These are phyloP conservation scores for Tachypleus tridentatus DNA, from an alignment of 1,140 invertebrate genomes.

Conservation along the genomic window DNA sequence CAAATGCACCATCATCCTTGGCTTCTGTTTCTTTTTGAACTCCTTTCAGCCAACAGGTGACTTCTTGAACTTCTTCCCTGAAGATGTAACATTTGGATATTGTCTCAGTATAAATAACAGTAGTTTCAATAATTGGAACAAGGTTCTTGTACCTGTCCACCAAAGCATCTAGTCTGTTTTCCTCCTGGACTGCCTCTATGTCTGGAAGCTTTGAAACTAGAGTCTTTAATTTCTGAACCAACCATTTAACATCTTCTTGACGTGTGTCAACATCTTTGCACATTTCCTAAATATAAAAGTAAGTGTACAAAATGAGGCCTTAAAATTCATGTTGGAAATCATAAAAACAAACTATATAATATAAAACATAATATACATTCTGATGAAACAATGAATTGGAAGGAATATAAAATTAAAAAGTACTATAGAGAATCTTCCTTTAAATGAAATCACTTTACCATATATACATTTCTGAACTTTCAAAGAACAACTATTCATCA, in stretches of 20 bases:
- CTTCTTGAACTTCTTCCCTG: conserved; percentile 69
- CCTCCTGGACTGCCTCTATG: conserved; percentile 51
- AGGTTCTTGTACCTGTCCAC: conserved; percentile 77
- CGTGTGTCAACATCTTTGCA: conserved; percentile 77
- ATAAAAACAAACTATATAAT: no score
- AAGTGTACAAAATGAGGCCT: no score
- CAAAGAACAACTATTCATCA: no score
- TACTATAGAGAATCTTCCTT: no score
- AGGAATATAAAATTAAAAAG: no score
- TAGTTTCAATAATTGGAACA: conserved; percentile 81
- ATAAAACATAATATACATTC: no score
- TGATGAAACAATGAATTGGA: no score
- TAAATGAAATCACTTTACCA: no score
- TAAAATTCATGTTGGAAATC: no score
- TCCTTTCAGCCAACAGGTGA: conserved; percentile 38
- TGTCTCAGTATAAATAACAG: conserved; percentile 79
- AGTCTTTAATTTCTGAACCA: conserved; percentile 77
- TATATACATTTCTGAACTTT: no score
- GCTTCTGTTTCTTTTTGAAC: conserved; percentile 15
- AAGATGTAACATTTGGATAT: conserved; percentile 87
- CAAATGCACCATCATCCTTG: conserved; percentile 14
- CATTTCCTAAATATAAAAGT: conserved; percentile 49
- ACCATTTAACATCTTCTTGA: conserved; percentile 86
- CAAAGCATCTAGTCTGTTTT: conserved; percentile 64
- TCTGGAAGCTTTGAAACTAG: conserved; percentile 60